Base-by-base conservation (phyloP, 2,113 vertebrate species). In the Hippocampus mohnikei region DNA sequence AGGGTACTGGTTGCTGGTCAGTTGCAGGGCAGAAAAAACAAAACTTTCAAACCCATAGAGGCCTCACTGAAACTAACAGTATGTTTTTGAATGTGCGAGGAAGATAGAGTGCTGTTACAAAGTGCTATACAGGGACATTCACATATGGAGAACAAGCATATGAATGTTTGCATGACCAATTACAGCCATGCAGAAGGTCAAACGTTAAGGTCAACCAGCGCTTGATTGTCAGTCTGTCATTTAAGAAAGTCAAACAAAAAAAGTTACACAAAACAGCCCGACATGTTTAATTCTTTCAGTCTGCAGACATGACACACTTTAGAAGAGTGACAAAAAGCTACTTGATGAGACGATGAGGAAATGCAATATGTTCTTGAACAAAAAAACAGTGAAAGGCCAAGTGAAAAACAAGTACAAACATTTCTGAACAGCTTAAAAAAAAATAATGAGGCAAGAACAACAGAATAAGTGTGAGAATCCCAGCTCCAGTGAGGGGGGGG, bases 301-400 rank as follows among this genome's bases (percentile, higher is more conserved):
- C 46, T 70, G 76, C 78, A 77, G 66, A 83, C 53, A 63, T 77
- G 65, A 75, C 74, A 79, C 41, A 33, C 33, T 72, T 59, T 67
- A 61, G 63, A 76, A 58, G 67, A 69, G 2, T 16, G 48, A 74
- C 37, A n/a, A 76, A 81, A 70, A 12, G 44, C 52, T n/a, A 23
- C 46, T 68, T 5, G 55, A 41, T 41, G 56, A 5, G 1, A 15
- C 37, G 37, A 53, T n/a, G 21, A 20, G 68, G 16, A 74, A 67
- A 15, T 52, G 69, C 65, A 16, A 66, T 67, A 20, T 44, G 4
- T 12, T 18, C 8, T 33, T 41, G 16, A 23, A 56, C 21, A 23
- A 13, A 50, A 74, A 48, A 66, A 12, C 66, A 8, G 41, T 46
- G 53, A 67, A 10, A 29, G 33, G 8, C 21, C 20, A 2, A 25